A percentile compares a stretch with the other conserved stretches of the same genome.
Evolutionary conservation across 2,888 invertebrate genomes (phyloP).

Genomic region (Pachycephus smyrnensis): DNA sequence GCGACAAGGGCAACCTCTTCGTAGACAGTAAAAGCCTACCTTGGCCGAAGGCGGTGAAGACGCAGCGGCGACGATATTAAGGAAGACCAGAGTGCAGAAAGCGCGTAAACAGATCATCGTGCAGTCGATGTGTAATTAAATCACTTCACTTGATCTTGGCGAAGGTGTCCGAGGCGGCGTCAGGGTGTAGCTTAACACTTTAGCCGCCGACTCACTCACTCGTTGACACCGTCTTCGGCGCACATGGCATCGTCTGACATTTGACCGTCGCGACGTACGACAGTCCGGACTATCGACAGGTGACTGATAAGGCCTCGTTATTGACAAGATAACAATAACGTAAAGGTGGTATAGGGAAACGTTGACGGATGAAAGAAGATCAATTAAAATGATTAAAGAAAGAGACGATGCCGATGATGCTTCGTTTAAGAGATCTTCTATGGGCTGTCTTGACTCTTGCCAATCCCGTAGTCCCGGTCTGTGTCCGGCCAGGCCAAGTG

Average conservation of each 20-base stretch:
- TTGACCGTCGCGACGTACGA: neutral
- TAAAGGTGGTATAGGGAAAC: neutral
- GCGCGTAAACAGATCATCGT: conserved; percentile 29
- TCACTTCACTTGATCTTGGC: neutral
- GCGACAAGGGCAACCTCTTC: neutral
- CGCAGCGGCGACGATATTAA: conserved; percentile 22
- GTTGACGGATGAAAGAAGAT: neutral
- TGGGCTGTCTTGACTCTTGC: neutral
- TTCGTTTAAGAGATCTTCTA: neutral
- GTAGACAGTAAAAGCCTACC: conserved; percentile 6
- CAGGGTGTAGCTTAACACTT: neutral
- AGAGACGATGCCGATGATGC: neutral
- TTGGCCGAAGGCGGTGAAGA: conserved; percentile 13
- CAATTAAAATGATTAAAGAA: neutral
- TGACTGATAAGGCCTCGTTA: neutral
- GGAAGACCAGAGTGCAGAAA: conserved; percentile 26
- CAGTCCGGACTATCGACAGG: neutral
- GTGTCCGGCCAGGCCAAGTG: conserved; percentile 59
- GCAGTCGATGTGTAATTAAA: neutral
- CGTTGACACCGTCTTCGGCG: conserved; percentile 1
- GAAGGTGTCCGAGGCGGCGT: neutral
- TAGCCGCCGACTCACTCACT: conserved; percentile 4
- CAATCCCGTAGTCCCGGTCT: neutral
- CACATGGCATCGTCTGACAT: conserved; percentile 9
- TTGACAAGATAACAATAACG: neutral